Conservation (phyloP, 1,140 invertebrate genomes). For the Heliconius nattereri region DNA sequence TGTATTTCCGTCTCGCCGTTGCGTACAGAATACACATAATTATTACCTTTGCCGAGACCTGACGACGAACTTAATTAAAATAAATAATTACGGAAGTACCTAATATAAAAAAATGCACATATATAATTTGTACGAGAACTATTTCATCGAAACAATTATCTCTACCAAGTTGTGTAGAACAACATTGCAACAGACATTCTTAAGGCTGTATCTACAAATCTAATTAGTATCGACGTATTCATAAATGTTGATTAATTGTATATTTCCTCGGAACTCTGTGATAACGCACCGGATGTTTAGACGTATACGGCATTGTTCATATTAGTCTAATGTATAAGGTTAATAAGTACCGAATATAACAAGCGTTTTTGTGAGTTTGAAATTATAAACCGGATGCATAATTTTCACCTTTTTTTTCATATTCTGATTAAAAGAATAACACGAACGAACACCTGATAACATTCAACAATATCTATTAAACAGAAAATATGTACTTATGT, state of each 20-base stretch:
- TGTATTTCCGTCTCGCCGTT: slow-evolving; percentile 54
- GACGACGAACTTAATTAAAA: slow-evolving; percentile 36
- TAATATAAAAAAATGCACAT: slow-evolving; percentile 32
- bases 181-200: slow-evolving; percentile 28
- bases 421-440: too few relatives aligned
- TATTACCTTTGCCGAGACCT: slow-evolving; percentile 37
- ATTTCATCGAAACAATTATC: slow-evolving; percentile 6
- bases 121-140: slow-evolving; percentile 5
- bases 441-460: background rate
- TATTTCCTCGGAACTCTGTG: slow-evolving; percentile 62
- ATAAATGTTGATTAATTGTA: slow-evolving; percentile 55
- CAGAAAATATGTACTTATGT: background rate
- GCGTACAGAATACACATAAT: slow-evolving; percentile 49
- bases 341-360: slow-evolving; percentile 12
- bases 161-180: background rate
- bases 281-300: slow-evolving; percentile 74
- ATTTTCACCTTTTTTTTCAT: background rate
- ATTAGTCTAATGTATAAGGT: slow-evolving; percentile 49
- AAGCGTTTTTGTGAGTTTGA: background rate
- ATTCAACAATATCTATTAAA: background rate
- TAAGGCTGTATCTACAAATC: slow-evolving; percentile 15
- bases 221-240: slow-evolving; percentile 42
- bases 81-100: slow-evolving; percentile 26
- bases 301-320: slow-evolving; percentile 64
- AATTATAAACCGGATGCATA: background rate